Conservation (phyloP, 2,113 vertebrate genomes). For the Psilopsiagon aymara region DNA sequence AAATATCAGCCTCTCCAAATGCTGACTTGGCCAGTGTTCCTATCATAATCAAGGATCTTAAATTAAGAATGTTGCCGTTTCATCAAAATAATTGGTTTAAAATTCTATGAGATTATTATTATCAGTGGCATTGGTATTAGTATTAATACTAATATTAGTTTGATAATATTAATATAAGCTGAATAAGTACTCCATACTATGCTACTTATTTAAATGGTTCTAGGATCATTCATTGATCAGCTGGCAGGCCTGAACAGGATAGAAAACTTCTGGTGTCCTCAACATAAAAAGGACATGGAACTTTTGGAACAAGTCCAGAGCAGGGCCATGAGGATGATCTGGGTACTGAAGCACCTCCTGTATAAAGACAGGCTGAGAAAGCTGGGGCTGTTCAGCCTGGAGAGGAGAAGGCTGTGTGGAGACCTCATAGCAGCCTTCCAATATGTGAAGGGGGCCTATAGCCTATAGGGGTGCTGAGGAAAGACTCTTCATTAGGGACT, state of each 20-base stretch:
- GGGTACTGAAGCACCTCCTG: no score
- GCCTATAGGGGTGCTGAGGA: no score
- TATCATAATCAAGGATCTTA: background rate
- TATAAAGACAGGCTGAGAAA: no score
- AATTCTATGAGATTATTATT: background rate
- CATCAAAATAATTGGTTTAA: background rate
- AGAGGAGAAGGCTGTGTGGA: no score
- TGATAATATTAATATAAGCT: background rate
- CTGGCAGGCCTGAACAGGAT: background rate
- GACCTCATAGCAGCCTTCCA: no score
- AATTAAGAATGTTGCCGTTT: background rate
- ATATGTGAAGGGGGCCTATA: no score
- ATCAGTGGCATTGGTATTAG: background rate
- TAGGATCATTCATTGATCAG: background rate
- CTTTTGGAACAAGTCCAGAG: no score
- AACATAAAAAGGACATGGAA: no score
- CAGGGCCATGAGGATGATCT: no score
- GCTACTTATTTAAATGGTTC: background rate
- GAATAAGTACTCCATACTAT: background rate
- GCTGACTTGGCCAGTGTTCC: background rate
- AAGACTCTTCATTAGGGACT: no score
- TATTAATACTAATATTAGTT: background rate
- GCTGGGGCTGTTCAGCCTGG: no score
- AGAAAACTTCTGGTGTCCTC: background rate
- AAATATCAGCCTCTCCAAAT: background rate